phyloP scores from a whole-genome alignment of 2,797 vertebrate genomes.

The Helicolenus hilgendorfi region DNA sequence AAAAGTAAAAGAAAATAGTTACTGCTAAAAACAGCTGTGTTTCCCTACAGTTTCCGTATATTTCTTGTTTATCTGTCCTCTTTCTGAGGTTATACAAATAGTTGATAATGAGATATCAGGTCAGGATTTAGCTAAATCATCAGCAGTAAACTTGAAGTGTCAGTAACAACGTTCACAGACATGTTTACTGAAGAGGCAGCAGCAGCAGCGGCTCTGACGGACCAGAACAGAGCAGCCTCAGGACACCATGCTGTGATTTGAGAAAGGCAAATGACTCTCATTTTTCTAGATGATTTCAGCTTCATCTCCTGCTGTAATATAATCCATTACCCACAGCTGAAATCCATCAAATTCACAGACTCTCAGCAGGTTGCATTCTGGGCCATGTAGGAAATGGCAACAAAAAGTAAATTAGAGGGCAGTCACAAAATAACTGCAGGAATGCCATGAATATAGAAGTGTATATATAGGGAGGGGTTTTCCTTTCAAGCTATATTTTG shows the following conservation, averaged over 20 bases:
- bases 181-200: background rate
- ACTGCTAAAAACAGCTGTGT: background rate
- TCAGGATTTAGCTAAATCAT: background rate
- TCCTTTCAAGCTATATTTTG: constrained; percentile 8
- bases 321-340: constrained; percentile 32
- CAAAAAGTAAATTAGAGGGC: constrained; percentile 52
- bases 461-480: constrained; percentile 8
- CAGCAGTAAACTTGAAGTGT: background rate
- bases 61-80: background rate
- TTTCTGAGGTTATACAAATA: background rate
- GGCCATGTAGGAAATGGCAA: constrained; percentile 22
- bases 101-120: background rate
- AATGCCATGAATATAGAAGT: constrained; percentile 1
- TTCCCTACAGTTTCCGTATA: background rate
- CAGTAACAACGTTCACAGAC: background rate
- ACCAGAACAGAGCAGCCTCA: background rate
- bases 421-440: constrained; percentile 21
- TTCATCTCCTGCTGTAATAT: constrained; percentile 41
- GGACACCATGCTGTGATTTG: constrained; percentile 20
- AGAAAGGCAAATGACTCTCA: constrained; percentile 11
- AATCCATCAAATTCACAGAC: constrained; percentile 44
- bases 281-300: constrained; percentile 33
- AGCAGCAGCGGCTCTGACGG: background rate
- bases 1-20: background rate
- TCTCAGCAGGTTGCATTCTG: constrained; percentile 50